Conservation (phyloP, 2,113 vertebrate genomes). For the Corythornis cristatus region DNA sequence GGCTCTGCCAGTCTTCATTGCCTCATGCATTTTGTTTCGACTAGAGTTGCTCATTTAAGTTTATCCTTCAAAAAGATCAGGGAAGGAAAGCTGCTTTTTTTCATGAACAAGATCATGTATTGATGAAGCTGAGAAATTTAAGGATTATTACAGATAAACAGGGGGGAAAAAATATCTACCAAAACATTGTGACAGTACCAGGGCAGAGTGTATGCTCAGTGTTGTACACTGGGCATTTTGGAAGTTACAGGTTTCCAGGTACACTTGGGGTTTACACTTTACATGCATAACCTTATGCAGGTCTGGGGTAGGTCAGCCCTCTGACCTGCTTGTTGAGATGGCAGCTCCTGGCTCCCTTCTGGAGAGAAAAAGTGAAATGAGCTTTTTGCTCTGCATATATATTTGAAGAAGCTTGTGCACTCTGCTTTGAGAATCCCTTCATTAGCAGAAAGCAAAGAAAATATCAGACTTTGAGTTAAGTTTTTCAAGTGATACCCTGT, state of each 20-base stretch:
- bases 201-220: neutral
- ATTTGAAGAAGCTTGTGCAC: neutral
- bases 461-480: neutral
- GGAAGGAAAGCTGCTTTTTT: neutral
- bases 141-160: neutral
- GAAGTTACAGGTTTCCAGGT: neutral
- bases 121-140: neutral
- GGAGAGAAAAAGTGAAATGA: neutral
- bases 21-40: neutral
- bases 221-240: neutral
- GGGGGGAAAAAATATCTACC: neutral
- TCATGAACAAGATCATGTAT: neutral
- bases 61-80: neutral
- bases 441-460: neutral
- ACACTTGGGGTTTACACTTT: no score
- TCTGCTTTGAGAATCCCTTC: neutral
- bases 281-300: no score
- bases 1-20: neutral
- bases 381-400: neutral
- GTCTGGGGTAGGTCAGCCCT: no score
- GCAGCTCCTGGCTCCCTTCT: neutral
- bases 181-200: neutral
- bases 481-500: neutral
- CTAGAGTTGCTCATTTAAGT: neutral
- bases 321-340: accelerated